Conservation (phyloP, 2,113 vertebrate genomes). For the Silurus meridionalis region DNA sequence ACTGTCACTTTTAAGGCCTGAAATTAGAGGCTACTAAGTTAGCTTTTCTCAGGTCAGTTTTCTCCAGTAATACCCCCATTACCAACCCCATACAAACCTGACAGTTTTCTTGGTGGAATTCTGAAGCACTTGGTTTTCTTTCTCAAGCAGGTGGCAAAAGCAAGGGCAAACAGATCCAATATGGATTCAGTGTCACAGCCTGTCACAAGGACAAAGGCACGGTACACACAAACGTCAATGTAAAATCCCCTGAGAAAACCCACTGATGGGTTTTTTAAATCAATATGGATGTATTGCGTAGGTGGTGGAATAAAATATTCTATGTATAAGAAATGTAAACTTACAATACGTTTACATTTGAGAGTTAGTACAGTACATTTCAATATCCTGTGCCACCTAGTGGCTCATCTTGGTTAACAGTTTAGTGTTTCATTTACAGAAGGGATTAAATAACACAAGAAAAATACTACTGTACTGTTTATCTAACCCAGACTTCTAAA, state of each 20-base stretch:
- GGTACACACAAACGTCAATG: neutral
- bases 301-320: neutral
- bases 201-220: neutral
- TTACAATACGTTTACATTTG: neutral
- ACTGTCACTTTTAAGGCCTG: neutral
- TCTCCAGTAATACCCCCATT: neutral
- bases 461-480: neutral
- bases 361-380: neutral
- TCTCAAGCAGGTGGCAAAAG: constrained; percentile 11
- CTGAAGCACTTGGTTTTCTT: neutral
- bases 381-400: neutral
- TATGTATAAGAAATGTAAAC: neutral
- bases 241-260: neutral
- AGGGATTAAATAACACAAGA: neutral
- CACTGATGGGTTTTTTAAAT: neutral
- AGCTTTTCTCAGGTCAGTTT: neutral
- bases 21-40: neutral
- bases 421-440: neutral
- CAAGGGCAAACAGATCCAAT: neutral
- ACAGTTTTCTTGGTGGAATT: neutral
- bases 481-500: neutral
- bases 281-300: neutral
- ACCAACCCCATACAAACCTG: no score
- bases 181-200: constrained; percentile 17
- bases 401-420: neutral